Base-by-base conservation (phyloP, 1,140 invertebrate genomes). In the Ooceraea biroi region DNA sequence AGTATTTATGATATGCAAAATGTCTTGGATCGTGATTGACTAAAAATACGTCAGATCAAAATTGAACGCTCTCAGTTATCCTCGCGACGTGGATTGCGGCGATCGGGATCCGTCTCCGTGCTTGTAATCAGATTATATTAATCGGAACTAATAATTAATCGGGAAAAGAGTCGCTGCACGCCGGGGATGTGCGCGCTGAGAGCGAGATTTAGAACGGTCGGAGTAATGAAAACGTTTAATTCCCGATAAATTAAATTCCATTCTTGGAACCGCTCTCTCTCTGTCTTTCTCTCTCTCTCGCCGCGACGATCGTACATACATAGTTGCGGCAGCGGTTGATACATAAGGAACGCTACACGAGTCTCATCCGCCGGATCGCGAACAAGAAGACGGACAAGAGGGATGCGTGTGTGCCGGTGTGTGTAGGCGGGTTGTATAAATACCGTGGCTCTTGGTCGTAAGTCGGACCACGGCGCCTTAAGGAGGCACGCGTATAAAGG, bases 361-460 rank as follows among this genome's bases (percentile, higher is more conserved):
- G 22, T 82, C 68, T 63, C 52, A 77, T 60, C 57, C 65, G 46
- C 10, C 68, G 57, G 83, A 77, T 85, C 52, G 50, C 52, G n/a
- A 82, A 63, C 19, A 74, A 74, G 78, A 77, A 76, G 72, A 83
- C 30, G 83, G 57, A 76, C 84, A 83, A 88, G 69, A 72, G 17
- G 73, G 44, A 44, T 55, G 76, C 7, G 30, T 44, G 46, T 63
- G 44, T 71, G 76, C 36, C 36, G 36, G 30, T 46, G 73, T 63
- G 87, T 60, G 88, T 89, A 84, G 88, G 88, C 88, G 88, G 66
- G 80, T 78, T 88, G 73, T 89, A 89, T 89, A 89, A 89, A 89
- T 89, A 89, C 65, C 73, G 65, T 78, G 83, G 66, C 55, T 82
- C 86, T 71, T 57, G 65, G 61, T 82, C 86, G 73, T 84, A 80